Evolutionary conservation across 2,888 invertebrate genomes (phyloP), one percentile per base, ranked within the genome.

Genomic region (Zygothrica quintamaculata): DNA sequence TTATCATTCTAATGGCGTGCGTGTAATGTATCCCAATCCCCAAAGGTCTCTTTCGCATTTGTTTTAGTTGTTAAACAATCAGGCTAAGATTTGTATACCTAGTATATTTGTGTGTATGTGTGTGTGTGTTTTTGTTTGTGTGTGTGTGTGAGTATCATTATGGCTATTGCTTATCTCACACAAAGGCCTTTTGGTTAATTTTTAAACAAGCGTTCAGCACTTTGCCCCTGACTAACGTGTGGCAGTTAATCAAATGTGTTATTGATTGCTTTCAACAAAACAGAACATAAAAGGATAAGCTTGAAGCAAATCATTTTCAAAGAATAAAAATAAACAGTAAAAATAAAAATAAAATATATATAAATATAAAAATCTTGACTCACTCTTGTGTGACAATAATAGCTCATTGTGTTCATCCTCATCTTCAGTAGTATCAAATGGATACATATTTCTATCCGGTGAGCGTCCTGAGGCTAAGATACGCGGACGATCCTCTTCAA

Each of bases 401-500:
- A 89, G 77, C 43, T 90, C 91, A 58, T 89, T 90, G 57, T 90
- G 89, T 62, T 90, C 89, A 50, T 89, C 88, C 16, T 69, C 87
- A 53, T 87, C 88, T 0, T 77, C 80, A 0, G 89, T 81, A 44
- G 90, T 89, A 81, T 91, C 91, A 57, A 89, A 91, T 0, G 90
- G 90, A 76, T 89, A 91, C 65, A 90, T 84, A 43, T 89, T 90
- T 61, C 88, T 86, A 51, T 91, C 90, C 1, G 91, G 91, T 7
- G 91, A 91, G 48, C 90, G 84, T 1, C 91, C 91, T 0, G 91
- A 91, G 7, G 91, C 91, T 61, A 91, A 71, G 50, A 91, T 90
- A n/a, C 91, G 84, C 3, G 91, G 91, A 36, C 88, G 88, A 81
- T 91, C 91, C 60, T 91, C 91, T 60, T 91, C 91, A 16, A 91